Evolutionary conservation across 2,113 vertebrate genomes (phyloP).

Genomic region (Pterocles orientalis): DNA sequence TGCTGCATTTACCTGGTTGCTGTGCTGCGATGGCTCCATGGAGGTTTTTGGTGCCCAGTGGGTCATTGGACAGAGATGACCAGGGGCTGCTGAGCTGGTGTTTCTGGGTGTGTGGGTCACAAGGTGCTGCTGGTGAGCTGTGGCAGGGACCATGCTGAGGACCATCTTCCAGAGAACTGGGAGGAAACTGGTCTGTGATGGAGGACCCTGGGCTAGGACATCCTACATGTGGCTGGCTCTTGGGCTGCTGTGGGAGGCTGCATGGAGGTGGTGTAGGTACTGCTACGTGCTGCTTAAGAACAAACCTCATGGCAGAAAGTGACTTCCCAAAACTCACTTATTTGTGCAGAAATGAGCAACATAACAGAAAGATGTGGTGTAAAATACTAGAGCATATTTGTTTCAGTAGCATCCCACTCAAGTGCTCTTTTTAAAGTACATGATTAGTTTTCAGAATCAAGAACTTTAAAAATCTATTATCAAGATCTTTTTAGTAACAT

Average conservation of each 20-base stretch:
- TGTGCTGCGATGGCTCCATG: not conserved
- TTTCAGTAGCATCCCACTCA: slow-evolving; percentile 47
- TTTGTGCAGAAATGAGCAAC: slow-evolving; percentile 26
- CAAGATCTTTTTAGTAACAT: slow-evolving; percentile 31
- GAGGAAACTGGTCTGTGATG: not conserved
- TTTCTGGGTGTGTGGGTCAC: not conserved
- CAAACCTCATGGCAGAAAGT: not conserved
- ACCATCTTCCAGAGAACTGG: not conserved
- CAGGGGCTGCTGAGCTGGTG: not conserved
- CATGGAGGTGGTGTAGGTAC: not conserved
- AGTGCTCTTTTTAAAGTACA: not conserved
- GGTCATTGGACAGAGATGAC: accelerated
- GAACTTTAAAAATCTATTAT: slow-evolving; percentile 52
- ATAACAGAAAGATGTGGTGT: not conserved
- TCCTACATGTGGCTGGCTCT: not conserved
- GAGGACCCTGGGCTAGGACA: not conserved
- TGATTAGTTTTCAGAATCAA: slow-evolving; percentile 49
- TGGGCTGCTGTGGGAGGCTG: not conserved
- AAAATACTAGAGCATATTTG: slow-evolving; percentile 25
- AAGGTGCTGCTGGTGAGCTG: not conserved
- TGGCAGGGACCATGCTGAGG: not conserved
- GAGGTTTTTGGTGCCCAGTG: not conserved
- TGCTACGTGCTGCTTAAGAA: accelerated
- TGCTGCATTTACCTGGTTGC: not conserved
- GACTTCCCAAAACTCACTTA: not conserved